Percentiles rank a stretch among this genome's conserved stretches.
phyloP scores from a whole-genome alignment of 2,888 invertebrate genomes.

The Orchesellides sinensis region DNA sequence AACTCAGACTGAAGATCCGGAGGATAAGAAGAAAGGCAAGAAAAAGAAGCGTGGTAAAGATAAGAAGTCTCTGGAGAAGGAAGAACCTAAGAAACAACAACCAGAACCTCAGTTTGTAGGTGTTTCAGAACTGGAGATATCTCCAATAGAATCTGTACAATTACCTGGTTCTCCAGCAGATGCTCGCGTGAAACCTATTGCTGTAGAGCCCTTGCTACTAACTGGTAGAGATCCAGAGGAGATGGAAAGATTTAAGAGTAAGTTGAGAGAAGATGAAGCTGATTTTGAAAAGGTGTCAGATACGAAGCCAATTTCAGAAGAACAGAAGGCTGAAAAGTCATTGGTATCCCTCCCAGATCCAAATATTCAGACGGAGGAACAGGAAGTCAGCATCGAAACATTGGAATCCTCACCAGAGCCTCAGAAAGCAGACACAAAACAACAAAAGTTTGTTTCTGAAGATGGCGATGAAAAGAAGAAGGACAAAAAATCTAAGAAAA shows the following conservation, averaged over 20 bases:
- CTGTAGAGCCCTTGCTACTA: background rate
- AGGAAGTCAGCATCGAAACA: no score
- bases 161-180: background rate
- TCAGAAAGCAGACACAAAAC: background rate
- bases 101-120: background rate
- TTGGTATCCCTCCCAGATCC: background rate
- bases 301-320: background rate
- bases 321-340: background rate
- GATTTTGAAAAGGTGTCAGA: no score
- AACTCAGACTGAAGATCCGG: slow-evolving; percentile 28
- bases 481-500: background rate
- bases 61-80: background rate
- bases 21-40: slow-evolving; percentile 16
- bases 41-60: slow-evolving; percentile 28
- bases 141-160: slow-evolving; percentile 7
- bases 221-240: background rate
- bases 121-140: background rate
- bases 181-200: background rate
- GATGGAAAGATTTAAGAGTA: background rate
- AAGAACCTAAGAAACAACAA: background rate
- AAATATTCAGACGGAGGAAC: no score
- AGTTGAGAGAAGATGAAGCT: no score
- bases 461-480: background rate
- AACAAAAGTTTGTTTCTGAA: no score
- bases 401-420: no score